Percentiles rank a stretch among this genome's conserved stretches.
These are phyloP conservation scores for Paradoxurus hermaphroditus DNA, from an alignment of 2,113 vertebrate genomes.

Conservation along the genomic window DNA sequence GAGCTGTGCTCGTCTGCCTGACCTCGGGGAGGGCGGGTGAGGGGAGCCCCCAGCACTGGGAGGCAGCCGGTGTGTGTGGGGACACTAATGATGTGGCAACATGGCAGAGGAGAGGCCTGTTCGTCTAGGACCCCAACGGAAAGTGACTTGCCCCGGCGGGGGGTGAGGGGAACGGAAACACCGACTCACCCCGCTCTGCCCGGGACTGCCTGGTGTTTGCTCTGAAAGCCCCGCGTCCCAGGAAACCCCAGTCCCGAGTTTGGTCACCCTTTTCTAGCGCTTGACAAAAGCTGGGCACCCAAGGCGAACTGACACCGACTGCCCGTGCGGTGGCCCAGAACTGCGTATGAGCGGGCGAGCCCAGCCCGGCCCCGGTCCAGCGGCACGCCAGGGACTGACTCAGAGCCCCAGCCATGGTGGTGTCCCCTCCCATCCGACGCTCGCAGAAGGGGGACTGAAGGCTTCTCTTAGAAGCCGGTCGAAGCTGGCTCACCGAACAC, in stretches of 20 bases:
- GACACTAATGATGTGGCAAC: rapidly evolving
- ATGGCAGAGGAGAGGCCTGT: rapidly evolving
- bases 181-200: rapidly evolving
- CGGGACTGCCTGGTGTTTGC: rapidly evolving
- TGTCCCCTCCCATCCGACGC: not conserved
- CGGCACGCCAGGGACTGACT: rapidly evolving
- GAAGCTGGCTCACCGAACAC: not conserved
- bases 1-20: not conserved
- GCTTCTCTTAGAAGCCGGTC: not conserved
- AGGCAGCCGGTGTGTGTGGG: not conserved
- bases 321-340: not conserved
- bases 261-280: rapidly evolving
- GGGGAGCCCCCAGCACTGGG: not conserved
- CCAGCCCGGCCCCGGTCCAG: rapidly evolving
- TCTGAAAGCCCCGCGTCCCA: rapidly evolving
- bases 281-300: too few relatives aligned
- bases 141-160: not conserved
- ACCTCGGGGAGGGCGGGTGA: rapidly evolving
- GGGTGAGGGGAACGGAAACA: rapidly evolving
- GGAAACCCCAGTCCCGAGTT: not conserved
- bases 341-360: rapidly evolving
- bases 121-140: not conserved
- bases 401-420: too few relatives aligned
- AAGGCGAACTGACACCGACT: rapidly evolving
- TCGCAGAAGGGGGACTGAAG: not conserved